A percentile compares a stretch with the other conserved stretches of the same genome.
phyloP scores from a whole-genome alignment of 2,113 vertebrate species.

The Gobius niger region DNA sequence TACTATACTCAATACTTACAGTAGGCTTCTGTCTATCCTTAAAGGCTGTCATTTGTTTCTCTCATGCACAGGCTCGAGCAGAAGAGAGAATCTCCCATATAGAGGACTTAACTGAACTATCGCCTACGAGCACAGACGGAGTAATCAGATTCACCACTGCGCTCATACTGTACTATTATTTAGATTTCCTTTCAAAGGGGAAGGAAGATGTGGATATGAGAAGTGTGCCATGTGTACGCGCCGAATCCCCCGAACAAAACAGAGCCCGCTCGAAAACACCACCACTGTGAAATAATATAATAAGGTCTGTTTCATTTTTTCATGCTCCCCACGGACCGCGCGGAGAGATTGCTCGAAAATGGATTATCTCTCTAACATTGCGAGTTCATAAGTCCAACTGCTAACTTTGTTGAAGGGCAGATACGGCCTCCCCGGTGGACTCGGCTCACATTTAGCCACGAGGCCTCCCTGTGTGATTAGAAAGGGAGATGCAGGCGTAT shows the following conservation, averaged over 20 bases:
- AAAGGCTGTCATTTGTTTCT: not conserved
- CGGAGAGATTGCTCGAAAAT: conserved; percentile 75
- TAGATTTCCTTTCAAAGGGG: conserved; percentile 56
- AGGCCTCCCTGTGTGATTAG: conserved; percentile 74
- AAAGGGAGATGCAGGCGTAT: conserved; percentile 69
- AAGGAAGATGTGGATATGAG: conserved; percentile 66
- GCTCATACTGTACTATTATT: conserved; percentile 42
- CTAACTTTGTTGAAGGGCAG: conserved; percentile 80
- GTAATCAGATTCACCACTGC: conserved; percentile 25
- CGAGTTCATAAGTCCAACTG: conserved; percentile 77
- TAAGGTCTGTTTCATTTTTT: conserved; percentile 72
- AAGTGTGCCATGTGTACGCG: conserved; percentile 53
- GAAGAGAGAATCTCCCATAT: not conserved
- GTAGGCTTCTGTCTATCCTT: too few relatives aligned
- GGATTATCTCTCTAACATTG: conserved; percentile 76
- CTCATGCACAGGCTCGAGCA: not conserved
- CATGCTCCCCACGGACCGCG: conserved; percentile 64
- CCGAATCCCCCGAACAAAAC: conserved; percentile 70
- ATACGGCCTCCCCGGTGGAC: conserved; percentile 70
- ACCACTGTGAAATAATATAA: conserved; percentile 73
- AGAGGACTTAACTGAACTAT: not conserved
- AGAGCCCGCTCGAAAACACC: conserved; percentile 66
- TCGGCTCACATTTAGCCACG: conserved; percentile 75
- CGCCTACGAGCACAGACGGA: conserved; percentile 1
- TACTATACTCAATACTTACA: not conserved